These are phyloP conservation scores for Proisotoma minuta DNA, from an alignment of 2,888 invertebrate species.

Conservation along the genomic window DNA sequence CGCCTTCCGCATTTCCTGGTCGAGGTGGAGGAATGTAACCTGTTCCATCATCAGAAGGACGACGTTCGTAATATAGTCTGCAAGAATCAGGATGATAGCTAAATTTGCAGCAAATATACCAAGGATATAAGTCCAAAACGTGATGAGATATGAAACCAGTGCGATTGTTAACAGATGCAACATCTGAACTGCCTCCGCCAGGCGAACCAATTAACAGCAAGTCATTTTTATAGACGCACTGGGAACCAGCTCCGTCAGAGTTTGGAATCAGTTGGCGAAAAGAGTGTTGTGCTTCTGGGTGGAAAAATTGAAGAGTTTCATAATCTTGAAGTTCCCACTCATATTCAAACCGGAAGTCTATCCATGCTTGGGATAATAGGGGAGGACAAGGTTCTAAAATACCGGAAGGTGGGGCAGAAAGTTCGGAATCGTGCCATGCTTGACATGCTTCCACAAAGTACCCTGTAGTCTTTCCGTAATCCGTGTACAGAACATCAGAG, in stretches of 20 bases:
- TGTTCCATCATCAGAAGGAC: not conserved
- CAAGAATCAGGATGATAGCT: not conserved
- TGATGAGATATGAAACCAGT: not conserved
- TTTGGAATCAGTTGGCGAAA: not conserved
- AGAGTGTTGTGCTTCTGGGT: not conserved
- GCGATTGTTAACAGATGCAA: not conserved
- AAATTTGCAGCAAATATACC: not conserved
- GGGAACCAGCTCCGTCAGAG: not conserved
- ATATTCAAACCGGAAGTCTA: not conserved
- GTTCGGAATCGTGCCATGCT: not conserved
- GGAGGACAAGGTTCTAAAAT: not conserved
- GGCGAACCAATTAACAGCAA: not conserved
- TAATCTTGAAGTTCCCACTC: not conserved
- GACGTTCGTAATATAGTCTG: not conserved
- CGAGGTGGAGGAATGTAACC: not conserved
- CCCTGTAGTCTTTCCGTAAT: not conserved
- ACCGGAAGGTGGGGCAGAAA: not conserved
- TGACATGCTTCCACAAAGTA: not conserved
- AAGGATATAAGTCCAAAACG: not conserved
- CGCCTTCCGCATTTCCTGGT: not conserved
- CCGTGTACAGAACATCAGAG: not conserved
- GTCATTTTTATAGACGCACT: not conserved
- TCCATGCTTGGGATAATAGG: not conserved
- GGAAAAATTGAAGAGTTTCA: not conserved
- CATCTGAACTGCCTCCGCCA: not conserved